Base-by-base conservation (phyloP, 2,797 vertebrate genomes). In the Eulemur albifrons region DNA sequence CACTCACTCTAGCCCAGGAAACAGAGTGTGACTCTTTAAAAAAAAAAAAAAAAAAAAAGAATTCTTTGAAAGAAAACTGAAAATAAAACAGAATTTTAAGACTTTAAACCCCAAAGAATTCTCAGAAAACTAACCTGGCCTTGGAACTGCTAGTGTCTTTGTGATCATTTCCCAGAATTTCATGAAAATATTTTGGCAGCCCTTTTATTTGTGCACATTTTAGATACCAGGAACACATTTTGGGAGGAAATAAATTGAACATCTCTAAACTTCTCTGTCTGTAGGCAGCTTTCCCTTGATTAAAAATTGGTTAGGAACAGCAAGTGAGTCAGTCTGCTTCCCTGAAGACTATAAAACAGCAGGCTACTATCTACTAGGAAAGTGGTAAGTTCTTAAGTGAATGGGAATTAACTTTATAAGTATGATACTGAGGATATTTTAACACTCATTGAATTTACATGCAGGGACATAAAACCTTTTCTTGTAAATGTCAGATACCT, bases 341-440 rank as follows among this genome's bases (percentile, higher is more conserved):
- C 72, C 79, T 90, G 9, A 88, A 96, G 69, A 67, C 43, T 76
- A 9, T 87, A 94, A 82, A 96, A 79, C 77, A 72, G 8, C 48
- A 96, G 90, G 80, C 69, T 54, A 50, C 86, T 91, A 94, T 90
- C 79, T 92, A 52, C 32, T 76, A 92, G 77, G 94, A 93, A 97
- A 97, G 21, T 81, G 76, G 15, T 84, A 88, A 96, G 82, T 57
- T 92, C 83, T 94, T 98, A 97, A 98, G 54, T 96, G 96, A 98
- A 86, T 21, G 95, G 63, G 73, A 97, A 96, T 96, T 84, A 84
- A 38, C 54, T 97, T 98, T 97, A 72, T 45, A 97, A 96, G 63
- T 59, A 90, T 25, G 7, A 11, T 65, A 40, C 25, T 90, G 83
- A 97, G 89, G 81, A 76, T 95, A 92, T 94, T 98, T 98, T 97